phyloP scores from a whole-genome alignment of 2,888 invertebrate genomes.

The Pollenia angustigena region DNA sequence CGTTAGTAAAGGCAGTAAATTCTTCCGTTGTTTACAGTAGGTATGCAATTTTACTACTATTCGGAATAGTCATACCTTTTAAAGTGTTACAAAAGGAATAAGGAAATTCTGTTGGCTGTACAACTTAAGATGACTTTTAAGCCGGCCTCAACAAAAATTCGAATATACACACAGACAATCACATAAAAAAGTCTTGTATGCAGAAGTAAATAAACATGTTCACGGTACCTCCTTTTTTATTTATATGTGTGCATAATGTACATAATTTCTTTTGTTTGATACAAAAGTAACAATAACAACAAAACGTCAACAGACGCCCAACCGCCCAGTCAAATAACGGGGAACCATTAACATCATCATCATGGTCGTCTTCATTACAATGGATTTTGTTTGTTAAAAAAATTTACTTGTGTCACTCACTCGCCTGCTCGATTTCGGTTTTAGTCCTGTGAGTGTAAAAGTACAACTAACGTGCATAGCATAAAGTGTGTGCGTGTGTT shows the following conservation, averaged over 20 bases:
- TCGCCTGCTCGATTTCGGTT: not conserved
- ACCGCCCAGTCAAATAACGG: slow-evolving; percentile 40
- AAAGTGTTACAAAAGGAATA: not conserved
- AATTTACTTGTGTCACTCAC: slow-evolving; percentile 44
- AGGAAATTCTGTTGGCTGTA: not conserved
- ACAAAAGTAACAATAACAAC: slow-evolving; percentile 53
- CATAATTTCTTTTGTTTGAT: slow-evolving; percentile 51
- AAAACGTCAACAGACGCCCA: slow-evolving; percentile 61
- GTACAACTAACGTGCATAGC: slow-evolving; percentile 6
- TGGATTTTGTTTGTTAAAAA: slow-evolving; percentile 56
- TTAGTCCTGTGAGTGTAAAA: not conserved
- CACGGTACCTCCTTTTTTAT: slow-evolving; percentile 36
- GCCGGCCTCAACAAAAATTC: not conserved
- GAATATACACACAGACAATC: not conserved
- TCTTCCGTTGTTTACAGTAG: too few species aligned
- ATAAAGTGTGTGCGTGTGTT: slow-evolving; percentile 2
- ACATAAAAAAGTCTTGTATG: not conserved
- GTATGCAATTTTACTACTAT: too few species aligned
- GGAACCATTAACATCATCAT: slow-evolving; percentile 42
- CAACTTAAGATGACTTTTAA: slow-evolving; percentile 7
- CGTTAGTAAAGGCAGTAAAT: too few species aligned
- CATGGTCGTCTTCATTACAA: slow-evolving; percentile 48
- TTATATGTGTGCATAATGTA: slow-evolving; percentile 6
- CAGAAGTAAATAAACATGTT: slow-evolving; percentile 25
- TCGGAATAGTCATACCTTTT: too few species aligned